Base-by-base conservation (phyloP, 2,888 invertebrate species). In the Augiades crinisus region DNA sequence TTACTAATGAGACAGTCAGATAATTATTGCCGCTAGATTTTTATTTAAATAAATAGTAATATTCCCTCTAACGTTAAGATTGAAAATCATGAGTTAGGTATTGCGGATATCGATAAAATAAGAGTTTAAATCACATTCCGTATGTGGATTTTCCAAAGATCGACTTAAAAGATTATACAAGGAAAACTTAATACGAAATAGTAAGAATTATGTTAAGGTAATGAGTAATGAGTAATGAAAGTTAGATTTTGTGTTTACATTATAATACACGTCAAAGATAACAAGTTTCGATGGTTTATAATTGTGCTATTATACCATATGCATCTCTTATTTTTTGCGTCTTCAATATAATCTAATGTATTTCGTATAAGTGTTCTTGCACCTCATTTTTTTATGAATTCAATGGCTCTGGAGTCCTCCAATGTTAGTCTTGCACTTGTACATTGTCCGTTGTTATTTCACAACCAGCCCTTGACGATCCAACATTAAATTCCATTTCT, bases 381-480 rank as follows among this genome's bases (percentile, higher is more conserved):
- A n/a, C n/a, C n/a, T n/a, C n/a, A n/a, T n/a, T n/a, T n/a, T 30
- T 30, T 12, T 5, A 4, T n/a, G 12, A 5, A 1, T 3, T 12
- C 5, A 30, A 30, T 27, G 1, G 5, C 3, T 10, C n/a, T 2
- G 24, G 1, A 19, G n/a, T 1, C n/a, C n/a, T 30, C 10, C 30
- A 30, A 16, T 19, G 27, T 19, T 31, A 31, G 10, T 30, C 10
- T 41, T 41, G 41, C 41, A 43, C 43, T 43, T 43, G 43, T 6
- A 8, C 22, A 12, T 10, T 30, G 17, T 30, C 10, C 43, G 31
- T 12, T 43, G 13, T 24, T 24, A 5, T 24, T 34, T 36, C 46
- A 17, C 36, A 31, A 40, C 40, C 13, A n/a, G 41, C 41, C 40
- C 49, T 49, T 49, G 49, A 34, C 3, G 19, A n/a, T 40, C 24